Conservation (phyloP, 2,113 vertebrate genomes). For the Dipodomys merriami region DNA sequence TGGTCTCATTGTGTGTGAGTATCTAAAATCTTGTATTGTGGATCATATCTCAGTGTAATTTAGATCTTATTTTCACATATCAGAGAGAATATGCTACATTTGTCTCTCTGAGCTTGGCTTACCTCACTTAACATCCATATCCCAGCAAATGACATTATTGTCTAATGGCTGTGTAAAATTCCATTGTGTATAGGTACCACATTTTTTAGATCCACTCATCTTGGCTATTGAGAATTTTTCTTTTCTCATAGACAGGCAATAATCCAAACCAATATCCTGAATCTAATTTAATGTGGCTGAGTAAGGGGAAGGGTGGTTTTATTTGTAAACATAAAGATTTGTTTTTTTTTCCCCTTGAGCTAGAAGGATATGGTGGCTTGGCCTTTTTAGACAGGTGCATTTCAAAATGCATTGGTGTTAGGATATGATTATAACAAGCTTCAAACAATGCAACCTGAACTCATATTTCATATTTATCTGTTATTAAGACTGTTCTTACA, state of each 20-base stretch:
- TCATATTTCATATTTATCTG: not conserved
- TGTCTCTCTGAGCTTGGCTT: no score
- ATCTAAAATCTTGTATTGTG: no score
- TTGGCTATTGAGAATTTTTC: not conserved
- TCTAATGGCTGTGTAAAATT: no score
- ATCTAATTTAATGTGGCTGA: not conserved
- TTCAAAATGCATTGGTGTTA: not conserved
- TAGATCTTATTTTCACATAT: no score
- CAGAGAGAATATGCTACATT: no score
- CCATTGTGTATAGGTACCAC: no score
- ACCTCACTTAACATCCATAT: no score
- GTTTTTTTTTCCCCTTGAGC: constrained; percentile 29
- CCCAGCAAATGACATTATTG: no score
- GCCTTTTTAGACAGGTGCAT: not conserved
- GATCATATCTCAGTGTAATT: no score
- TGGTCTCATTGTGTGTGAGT: no score
- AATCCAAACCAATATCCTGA: not conserved
- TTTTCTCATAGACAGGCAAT: not conserved
- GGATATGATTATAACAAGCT: not conserved
- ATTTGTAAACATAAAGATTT: not conserved
- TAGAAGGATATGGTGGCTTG: not conserved
- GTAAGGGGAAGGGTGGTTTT: not conserved
- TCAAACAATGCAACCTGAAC: constrained; percentile 1
- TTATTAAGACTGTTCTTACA: not conserved
- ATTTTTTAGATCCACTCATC: no score